phyloP scores from a whole-genome alignment of 1,140 invertebrate genomes.

The Drosophila cardini region DNA sequence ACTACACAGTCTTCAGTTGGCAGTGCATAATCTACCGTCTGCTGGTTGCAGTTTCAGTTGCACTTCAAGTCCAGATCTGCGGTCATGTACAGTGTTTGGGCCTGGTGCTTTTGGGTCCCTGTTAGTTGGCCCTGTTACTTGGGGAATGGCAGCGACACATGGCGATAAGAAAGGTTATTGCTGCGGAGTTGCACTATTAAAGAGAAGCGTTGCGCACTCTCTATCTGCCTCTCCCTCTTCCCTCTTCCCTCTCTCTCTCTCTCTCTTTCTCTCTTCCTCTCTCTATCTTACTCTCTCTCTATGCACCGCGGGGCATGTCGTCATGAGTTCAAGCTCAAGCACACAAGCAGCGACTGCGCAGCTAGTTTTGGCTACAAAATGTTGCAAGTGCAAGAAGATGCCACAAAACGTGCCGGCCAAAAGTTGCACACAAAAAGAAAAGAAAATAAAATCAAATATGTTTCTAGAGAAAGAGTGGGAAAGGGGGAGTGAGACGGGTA shows the following conservation, averaged over 20 bases:
- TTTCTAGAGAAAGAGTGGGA: not conserved
- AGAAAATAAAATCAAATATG: slow-evolving; percentile 36
- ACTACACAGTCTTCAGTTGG: too few relatives aligned
- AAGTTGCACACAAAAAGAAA: slow-evolving; percentile 40
- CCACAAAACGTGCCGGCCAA: slow-evolving; percentile 42
- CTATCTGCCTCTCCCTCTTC: too few relatives aligned
- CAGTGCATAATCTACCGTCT: not conserved
- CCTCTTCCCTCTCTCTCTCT: too few relatives aligned
- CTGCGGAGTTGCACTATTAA: slow-evolving; percentile 51
- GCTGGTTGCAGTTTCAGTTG: not conserved
- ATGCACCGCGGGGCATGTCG: slow-evolving; percentile 54
- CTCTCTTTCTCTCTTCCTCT: not conserved
- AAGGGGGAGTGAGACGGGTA: not conserved
- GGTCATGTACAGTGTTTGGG: slow-evolving; percentile 29
- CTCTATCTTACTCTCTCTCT: not conserved
- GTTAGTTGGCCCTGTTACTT: slow-evolving; percentile 6
- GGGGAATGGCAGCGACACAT: slow-evolving; percentile 41
- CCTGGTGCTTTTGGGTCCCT: slow-evolving; percentile 2
- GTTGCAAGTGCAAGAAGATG: slow-evolving; percentile 68
- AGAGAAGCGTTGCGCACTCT: slow-evolving; percentile 14
- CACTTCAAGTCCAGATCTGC: slow-evolving; percentile 17
- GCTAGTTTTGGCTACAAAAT: slow-evolving; percentile 18
- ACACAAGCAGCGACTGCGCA: slow-evolving; percentile 12
- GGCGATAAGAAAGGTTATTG: slow-evolving; percentile 75
- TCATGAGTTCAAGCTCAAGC: slow-evolving; percentile 29